phyloP scores from a whole-genome alignment of 2,113 vertebrate species.

The Cisticola juncidis region DNA sequence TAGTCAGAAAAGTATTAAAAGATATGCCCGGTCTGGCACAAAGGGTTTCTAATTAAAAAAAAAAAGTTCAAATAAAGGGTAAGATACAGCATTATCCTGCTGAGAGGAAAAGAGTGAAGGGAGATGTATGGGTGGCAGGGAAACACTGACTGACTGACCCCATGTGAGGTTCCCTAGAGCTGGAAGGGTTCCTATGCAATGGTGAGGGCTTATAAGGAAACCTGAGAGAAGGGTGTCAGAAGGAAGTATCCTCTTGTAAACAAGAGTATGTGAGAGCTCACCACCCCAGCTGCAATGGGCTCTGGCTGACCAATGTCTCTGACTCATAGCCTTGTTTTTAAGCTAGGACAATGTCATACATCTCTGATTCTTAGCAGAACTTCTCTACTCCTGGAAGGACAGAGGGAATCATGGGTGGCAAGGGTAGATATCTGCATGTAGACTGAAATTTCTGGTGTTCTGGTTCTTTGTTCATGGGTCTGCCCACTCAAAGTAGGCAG shows the following conservation, averaged over 20 bases:
- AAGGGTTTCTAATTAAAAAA: not conserved
- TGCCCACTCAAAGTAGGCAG: not conserved
- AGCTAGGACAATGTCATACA: not conserved
- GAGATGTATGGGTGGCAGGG: not conserved
- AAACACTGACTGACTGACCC: not conserved
- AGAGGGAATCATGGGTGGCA: not conserved
- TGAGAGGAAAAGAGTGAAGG: not conserved
- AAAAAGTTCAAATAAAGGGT: rapidly evolving
- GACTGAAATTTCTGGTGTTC: not conserved
- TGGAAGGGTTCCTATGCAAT: not conserved
- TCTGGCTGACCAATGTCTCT: not conserved
- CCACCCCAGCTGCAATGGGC: not conserved
- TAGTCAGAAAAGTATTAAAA: not conserved
- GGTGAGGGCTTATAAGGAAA: not conserved
- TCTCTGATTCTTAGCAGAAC: not conserved
- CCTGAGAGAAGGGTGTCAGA: not conserved
- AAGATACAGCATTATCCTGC: not conserved
- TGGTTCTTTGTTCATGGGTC: not conserved
- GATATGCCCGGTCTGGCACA: not conserved
- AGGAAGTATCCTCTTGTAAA: not conserved
- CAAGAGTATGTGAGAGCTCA: not conserved
- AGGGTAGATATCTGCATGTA: not conserved
- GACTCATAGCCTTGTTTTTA: not conserved
- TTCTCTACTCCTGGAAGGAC: not conserved
- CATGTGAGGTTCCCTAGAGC: not conserved